These are phyloP conservation scores for Coremacera marginata DNA, from an alignment of 2,888 invertebrate genomes.

Conservation along the genomic window DNA sequence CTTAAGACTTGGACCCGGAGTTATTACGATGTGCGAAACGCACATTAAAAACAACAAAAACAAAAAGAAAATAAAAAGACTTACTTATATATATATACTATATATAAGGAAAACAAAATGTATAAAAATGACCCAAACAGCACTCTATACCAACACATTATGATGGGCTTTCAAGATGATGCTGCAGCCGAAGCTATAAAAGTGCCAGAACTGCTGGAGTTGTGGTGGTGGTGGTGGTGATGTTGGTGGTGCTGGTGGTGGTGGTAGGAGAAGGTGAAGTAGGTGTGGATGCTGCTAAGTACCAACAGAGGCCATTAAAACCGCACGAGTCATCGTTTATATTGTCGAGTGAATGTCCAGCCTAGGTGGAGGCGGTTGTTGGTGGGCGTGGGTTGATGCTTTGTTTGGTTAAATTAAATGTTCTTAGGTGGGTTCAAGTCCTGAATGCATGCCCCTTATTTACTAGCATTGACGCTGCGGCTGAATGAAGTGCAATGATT, in stretches of 20 bases:
- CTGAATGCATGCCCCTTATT: background rate
- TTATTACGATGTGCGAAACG: conserved; percentile 5
- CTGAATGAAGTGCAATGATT: conserved; percentile 55
- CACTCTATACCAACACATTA: background rate
- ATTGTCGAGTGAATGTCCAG: background rate
- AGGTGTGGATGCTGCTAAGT: conserved; percentile 3
- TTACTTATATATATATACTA: too few relatives aligned
- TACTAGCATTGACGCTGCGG: background rate
- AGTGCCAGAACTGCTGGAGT: background rate
- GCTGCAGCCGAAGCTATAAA: background rate
- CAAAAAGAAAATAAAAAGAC: background rate
- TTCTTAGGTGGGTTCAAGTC: background rate
- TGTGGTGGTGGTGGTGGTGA: too few relatives aligned
- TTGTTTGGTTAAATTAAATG: background rate
- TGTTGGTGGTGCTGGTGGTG: too few relatives aligned
- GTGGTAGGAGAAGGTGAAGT: background rate
- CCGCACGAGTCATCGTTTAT: conserved; percentile 29
- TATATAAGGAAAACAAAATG: too few relatives aligned
- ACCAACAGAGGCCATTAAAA: conserved; percentile 24
- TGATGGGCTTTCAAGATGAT: background rate
- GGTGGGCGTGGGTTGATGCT: background rate
- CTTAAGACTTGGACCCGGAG: background rate
- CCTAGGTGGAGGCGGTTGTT: background rate
- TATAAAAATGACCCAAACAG: conserved; percentile 7
- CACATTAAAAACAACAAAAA: conserved; percentile 14